A percentile compares a stretch with the other conserved stretches of the same genome.
These are phyloP conservation scores for Himalopsyche phryganea DNA, from an alignment of 1,140 invertebrate genomes.

Conservation along the genomic window DNA sequence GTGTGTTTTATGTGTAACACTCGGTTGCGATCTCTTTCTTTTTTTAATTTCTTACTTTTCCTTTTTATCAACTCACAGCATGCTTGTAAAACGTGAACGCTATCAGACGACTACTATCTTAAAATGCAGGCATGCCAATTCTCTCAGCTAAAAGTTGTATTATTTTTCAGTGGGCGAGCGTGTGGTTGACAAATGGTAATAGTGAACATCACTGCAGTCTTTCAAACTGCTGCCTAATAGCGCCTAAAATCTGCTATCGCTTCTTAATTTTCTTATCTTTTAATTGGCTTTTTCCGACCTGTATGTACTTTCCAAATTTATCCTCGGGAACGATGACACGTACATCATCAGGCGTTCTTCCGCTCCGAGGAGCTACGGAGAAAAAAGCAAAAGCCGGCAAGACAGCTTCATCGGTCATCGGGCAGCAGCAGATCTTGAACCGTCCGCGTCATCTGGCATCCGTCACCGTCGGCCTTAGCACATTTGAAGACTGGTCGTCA, in stretches of 20 bases:
- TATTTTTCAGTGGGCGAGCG: conserved; percentile 59
- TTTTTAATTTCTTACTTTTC: conserved; percentile 35
- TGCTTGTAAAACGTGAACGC: conserved; percentile 41
- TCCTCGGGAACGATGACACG: conserved; percentile 17
- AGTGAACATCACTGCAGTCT: conserved; percentile 51
- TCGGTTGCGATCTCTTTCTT: conserved; percentile 48
- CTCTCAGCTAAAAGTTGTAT: conserved; percentile 39
- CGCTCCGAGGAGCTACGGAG: conserved; percentile 10
- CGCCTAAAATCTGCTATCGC: conserved; percentile 44
- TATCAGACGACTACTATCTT: conserved; percentile 34
- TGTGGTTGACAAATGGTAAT: conserved; percentile 60
- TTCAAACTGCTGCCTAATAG: conserved; percentile 49
- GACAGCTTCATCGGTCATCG: too few species aligned
- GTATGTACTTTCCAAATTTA: conserved; percentile 34
- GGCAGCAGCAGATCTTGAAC: conserved; percentile 13
- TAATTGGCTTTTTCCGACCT: conserved; percentile 40
- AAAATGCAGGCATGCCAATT: conserved; percentile 9
- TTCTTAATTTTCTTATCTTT: conserved; percentile 38
- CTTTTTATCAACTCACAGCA: conserved; percentile 40
- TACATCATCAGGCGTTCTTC: conserved; percentile 24
- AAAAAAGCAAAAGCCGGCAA: conserved; percentile 9
- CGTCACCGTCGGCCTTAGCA: too few species aligned
- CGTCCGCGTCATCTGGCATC: too few species aligned
- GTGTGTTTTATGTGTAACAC: conserved; percentile 42
- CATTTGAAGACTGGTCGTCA: too few species aligned